Evolutionary conservation across 1,140 invertebrate genomes (phyloP).

Genomic region (Caenorhabditis inopinata): DNA sequence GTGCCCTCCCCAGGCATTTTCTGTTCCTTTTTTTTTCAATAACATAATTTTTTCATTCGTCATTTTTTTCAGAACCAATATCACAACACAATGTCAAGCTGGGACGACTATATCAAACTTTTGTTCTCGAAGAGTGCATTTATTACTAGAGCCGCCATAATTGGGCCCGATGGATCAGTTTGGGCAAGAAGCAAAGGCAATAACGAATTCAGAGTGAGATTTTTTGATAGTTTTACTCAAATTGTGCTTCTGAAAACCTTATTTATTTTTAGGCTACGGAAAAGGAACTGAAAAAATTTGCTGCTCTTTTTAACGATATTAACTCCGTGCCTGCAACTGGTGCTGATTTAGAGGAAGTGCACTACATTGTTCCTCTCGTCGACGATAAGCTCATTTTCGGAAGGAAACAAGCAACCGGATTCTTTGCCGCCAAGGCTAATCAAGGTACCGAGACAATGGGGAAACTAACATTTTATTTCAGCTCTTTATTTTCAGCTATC

Average conservation of each 20-base stretch:
- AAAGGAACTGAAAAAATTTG: slow-evolving; percentile 58
- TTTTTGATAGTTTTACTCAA: background rate
- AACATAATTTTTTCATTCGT: background rate
- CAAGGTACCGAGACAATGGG: slow-evolving; percentile 45
- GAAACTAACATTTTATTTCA: too few species aligned
- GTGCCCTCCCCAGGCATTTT: background rate
- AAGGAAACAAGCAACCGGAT: slow-evolving; percentile 64
- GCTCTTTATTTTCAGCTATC: slow-evolving; percentile 53
- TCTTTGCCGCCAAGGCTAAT: slow-evolving; percentile 63
- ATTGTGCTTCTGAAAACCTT: background rate
- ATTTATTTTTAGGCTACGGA: slow-evolving; percentile 61
- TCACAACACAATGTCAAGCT: slow-evolving; percentile 59
- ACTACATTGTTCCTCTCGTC: slow-evolving; percentile 64
- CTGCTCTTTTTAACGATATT: slow-evolving; percentile 54
- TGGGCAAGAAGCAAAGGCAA: slow-evolving; percentile 60
- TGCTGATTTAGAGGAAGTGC: slow-evolving; percentile 60
- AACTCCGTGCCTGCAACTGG: slow-evolving; percentile 56
- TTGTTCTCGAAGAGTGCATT: slow-evolving; percentile 44
- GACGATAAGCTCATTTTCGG: slow-evolving; percentile 66
- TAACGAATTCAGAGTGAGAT: slow-evolving; percentile 37
- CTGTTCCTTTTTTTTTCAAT: background rate
- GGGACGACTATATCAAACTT: slow-evolving; percentile 61
- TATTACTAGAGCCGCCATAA: slow-evolving; percentile 62
- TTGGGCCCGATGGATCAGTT: slow-evolving; percentile 61
- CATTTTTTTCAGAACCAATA: background rate